Evolutionary conservation across 2,888 invertebrate genomes (phyloP).

Genomic region (Spialia ferax): DNA sequence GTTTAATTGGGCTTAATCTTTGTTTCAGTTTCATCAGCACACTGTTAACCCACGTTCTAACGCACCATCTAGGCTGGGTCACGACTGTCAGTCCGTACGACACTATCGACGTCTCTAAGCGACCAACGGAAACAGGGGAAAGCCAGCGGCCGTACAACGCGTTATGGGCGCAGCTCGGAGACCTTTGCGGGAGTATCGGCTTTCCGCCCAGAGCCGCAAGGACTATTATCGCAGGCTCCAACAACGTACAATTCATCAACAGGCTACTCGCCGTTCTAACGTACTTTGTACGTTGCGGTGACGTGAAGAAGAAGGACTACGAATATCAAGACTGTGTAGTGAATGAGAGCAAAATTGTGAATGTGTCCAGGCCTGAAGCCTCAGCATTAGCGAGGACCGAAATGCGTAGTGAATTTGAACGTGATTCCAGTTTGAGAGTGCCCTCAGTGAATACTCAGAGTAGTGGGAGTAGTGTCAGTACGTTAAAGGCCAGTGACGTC

Average conservation of each 20-base stretch:
- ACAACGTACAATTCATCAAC: conserved; percentile 89
- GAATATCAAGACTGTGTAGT: conserved; percentile 64
- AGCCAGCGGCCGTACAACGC: conserved; percentile 91
- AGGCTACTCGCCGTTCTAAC: conserved; percentile 92
- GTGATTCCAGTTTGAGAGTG: conserved; percentile 54
- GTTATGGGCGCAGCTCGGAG: conserved; percentile 95
- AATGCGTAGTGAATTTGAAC: conserved; percentile 46
- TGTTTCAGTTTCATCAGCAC: conserved; percentile 95
- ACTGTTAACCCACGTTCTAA: conserved; percentile 94
- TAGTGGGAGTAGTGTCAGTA: conserved; percentile 69
- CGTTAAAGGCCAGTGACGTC: conserved; percentile 64
- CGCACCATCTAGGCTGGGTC: conserved; percentile 97
- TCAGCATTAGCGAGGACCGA: conserved; percentile 52
- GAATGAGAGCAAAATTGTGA: conserved; percentile 69
- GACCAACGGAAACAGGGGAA: conserved; percentile 27
- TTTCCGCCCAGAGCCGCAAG: conserved; percentile 92
- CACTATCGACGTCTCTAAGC: conserved; percentile 59
- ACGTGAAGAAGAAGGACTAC: conserved; percentile 86
- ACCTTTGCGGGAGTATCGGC: conserved; percentile 95
- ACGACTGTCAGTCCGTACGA: conserved; percentile 89
- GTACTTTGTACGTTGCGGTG: conserved; percentile 95
- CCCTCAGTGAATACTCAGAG: conserved; percentile 63
- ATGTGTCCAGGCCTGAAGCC: conserved; percentile 49
- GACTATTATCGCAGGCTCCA: conserved; percentile 92
- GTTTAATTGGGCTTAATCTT: conserved; percentile 40